Evolutionary conservation across 2,113 vertebrate species (phyloP), one percentile per base, ranked within the genome.

Genomic region (Salvelinus fontinalis): DNA sequence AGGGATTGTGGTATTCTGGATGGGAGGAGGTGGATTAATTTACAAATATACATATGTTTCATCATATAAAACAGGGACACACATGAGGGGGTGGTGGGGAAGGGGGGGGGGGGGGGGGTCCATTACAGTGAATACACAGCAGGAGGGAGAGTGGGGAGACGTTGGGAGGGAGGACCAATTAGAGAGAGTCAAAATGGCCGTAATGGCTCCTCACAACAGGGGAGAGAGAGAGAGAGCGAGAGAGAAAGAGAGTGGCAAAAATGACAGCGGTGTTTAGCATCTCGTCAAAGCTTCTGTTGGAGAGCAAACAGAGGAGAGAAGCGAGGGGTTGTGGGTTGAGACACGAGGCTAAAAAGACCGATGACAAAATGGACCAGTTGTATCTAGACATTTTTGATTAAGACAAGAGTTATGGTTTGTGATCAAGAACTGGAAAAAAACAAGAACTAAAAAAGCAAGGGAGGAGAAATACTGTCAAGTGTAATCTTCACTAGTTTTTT

Each of bases 141-240:
- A 34, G 76, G 72, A 39, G 75, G 79, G 20, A 9, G 73, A 59
- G 39, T 20, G 39, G 34, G 70, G 71, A 60, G 5, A 34, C 5
- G 9, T 27, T 31, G 4, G 73, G 1, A 9, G 39, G 64, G 78
- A 77, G 76, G 49, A 70, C 77, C 71, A 83, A 87, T 84, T 84
- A 81, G 75, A 69, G 78, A 76, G 72, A 82, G 80, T 69, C 74
- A 65, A 82, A 87, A 81, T 79, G 66, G 31, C 67, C 31, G 12
- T 83, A 81, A 85, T 81, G 66, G 75, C 75, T 79, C 89, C 71
- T 72, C 84, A 75, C 83, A 84, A 87, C 75, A 74, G 72, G 27
- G 3, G 70, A 67, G 73, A 49, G 69, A 22, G 39, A 48, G 13
- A 65, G 24, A 44, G 60, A 34, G 79, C 67, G 80, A 77, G 65